Conservation (phyloP, 2,797 vertebrate species). For the Danio jaintianensis region DNA sequence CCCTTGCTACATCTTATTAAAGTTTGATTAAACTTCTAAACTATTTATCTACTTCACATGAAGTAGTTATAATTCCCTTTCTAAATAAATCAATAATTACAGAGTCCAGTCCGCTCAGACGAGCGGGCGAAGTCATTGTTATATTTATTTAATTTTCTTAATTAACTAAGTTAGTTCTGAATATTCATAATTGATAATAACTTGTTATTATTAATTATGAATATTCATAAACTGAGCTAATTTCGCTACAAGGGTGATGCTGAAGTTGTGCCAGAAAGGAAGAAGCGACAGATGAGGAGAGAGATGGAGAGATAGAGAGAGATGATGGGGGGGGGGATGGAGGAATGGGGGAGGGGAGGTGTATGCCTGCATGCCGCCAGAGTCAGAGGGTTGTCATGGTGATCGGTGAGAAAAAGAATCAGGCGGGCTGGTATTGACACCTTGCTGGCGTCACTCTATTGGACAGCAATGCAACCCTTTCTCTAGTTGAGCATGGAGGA, state of each 20-base stretch:
- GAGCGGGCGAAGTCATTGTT: no score
- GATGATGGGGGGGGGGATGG: constrained; percentile 54
- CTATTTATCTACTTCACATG: no score
- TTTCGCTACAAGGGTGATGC: constrained; percentile 55
- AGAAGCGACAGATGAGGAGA: constrained; percentile 52
- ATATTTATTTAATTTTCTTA: no score
- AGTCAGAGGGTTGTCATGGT: constrained; percentile 85
- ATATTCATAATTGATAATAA: no score
- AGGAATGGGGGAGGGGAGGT: constrained; percentile 71
- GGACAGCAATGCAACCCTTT: constrained; percentile 41
- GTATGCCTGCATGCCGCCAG: constrained; percentile 71
- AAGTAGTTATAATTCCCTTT: no score
- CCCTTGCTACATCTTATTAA: no score
- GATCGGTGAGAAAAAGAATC: constrained; percentile 72
- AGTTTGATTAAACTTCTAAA: no score
- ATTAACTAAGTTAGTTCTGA: no score
- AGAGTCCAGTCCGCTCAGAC: no score
- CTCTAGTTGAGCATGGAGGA: constrained; percentile 31
- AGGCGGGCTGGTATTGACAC: constrained; percentile 70
- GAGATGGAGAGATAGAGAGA: constrained; percentile 22
- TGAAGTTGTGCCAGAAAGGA: constrained; percentile 49
- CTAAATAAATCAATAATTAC: no score
- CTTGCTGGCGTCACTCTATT: constrained; percentile 52
- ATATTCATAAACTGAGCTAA: no score
- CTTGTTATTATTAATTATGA: no score